Conservation (phyloP, 2,888 invertebrate genomes). For the Rhingia campestris region DNA sequence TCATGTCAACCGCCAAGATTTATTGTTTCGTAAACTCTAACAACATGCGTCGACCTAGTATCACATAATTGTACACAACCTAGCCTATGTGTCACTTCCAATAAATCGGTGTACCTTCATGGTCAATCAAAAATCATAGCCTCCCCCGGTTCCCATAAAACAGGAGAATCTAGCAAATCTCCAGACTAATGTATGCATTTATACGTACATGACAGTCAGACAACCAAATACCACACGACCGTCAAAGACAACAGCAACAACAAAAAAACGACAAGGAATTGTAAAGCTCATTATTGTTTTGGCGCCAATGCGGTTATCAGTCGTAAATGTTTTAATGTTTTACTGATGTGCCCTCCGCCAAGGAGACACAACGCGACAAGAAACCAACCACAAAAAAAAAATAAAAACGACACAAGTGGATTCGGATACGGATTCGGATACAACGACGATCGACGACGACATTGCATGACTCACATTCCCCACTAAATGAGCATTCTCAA, state of each 20-base stretch:
- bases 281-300: conserved; percentile 75
- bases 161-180: conserved; percentile 61
- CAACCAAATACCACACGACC: conserved; percentile 51
- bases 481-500: conserved; percentile 69
- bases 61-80: background rate
- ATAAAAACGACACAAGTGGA: conserved; percentile 8
- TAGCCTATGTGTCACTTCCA: background rate
- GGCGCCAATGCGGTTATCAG: conserved; percentile 77
- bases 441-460: conserved; percentile 37
- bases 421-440: conserved; percentile 44
- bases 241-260: conserved; percentile 20
- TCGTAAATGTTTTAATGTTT: conserved; percentile 76
- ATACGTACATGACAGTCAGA: conserved; percentile 64
- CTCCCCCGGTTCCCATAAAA: background rate
- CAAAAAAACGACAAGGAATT: conserved; percentile 51
- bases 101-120: background rate
- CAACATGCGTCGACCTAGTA: conserved; percentile 1
- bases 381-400: conserved; percentile 7
- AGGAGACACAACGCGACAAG: conserved; percentile 24
- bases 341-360: conserved; percentile 61
- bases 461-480: conserved; percentile 69
- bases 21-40: conserved; percentile 6
- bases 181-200: conserved; percentile 72
- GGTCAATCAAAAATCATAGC: background rate
- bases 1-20: background rate